Base-by-base conservation (phyloP, 2,888 invertebrate species). In the Orthosia incerta region DNA sequence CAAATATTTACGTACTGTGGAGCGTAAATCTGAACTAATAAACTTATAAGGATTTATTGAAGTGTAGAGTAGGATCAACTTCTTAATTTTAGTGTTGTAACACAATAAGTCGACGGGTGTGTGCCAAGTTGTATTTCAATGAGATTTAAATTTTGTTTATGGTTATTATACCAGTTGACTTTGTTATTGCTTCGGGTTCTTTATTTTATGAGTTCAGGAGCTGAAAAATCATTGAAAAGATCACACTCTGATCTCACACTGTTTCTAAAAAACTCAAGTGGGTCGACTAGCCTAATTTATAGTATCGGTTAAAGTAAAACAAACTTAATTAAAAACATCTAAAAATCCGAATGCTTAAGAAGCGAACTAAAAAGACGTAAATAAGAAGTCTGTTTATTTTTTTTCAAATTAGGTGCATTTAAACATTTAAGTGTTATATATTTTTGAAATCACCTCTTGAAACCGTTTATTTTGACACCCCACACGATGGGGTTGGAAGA, bases 1-100 rank as follows among this genome's bases (percentile, higher is more conserved):
- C 92, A 93, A 93, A 94, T 93, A 91, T 94, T 93, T 92, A 94
- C 92, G 91, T 88, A 88, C 82, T 90, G 88, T 87, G 85, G 84
- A 89, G 88, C 87, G 85, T 89, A 91, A 89, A 90, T 88, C 85
- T 89, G 87, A 85, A 90, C 86, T 88, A 88, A 89, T 90, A 87
- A 89, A 87, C 84, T 84, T 76, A 83, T 82, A 85, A 79, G 86
- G 87, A 88, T 88, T 88, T 90, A 89, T 88, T 83, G 68, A 78
- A 83, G 75, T 81, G 74, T 78, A 64, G 61, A 61, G 68, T 51
- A 76, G 68, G 79, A 81, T 70, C 73, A 76, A 76, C 79, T 82
- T 75, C 69, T 74, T 76, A 83, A 85, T 83, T 83, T 86, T 76
- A 75, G 63, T 76, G 71, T 64, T 61, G 57, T 64, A 71, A 62